Base-by-base conservation (phyloP, 2,797 vertebrate species). In the Hippoglossus hippoglossus region DNA sequence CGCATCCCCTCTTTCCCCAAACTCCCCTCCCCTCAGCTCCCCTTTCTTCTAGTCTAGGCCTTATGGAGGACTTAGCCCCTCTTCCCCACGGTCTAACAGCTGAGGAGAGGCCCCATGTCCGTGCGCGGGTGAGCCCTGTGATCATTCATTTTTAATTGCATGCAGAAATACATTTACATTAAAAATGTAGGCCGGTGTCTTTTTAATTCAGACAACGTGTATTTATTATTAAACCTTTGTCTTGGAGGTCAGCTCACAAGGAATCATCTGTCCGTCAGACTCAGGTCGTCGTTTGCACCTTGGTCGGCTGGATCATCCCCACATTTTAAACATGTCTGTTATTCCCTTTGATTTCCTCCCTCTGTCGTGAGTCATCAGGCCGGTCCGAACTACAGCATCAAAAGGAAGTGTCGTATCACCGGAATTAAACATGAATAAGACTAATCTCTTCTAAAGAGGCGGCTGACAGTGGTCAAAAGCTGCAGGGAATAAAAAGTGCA, bases 221-320 rank as follows among this genome's bases (percentile, higher is more conserved):
- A 95, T 95, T 93, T 92, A 94, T 95, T 94, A 95, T 94, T 94
- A 93, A 94, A 93, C 86, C 90, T 77, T 91, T 91, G 87, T 94
- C 92, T 93, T 89, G 88, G 89, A 90, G 92, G 94, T 94, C 92
- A 93, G 86, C 92, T 92, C 91, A 87, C 81, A 63, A 88, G 92
- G 82, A 92, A 80, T 82, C 65, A 80, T 86, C 89, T 91, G 92
- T 91, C 93, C 79, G 81, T 94, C 93, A 94, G 76, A 76, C 76
- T 89, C 87, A 82, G 75, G 74, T 81, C 62, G 63, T 41, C 54
- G 62, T 59, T 56, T n/a, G 75, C 75, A 71, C 81, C 73, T 67
- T 10, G 61, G 68, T 78, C 63, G 63, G 70, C 79, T 72, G 51
- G 71, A 83, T 87, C 62, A 66, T 82, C 81, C 52, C 52, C 76